Base-by-base conservation (phyloP, 2,797 vertebrate species). In the Microcaecilia unicolor region DNA sequence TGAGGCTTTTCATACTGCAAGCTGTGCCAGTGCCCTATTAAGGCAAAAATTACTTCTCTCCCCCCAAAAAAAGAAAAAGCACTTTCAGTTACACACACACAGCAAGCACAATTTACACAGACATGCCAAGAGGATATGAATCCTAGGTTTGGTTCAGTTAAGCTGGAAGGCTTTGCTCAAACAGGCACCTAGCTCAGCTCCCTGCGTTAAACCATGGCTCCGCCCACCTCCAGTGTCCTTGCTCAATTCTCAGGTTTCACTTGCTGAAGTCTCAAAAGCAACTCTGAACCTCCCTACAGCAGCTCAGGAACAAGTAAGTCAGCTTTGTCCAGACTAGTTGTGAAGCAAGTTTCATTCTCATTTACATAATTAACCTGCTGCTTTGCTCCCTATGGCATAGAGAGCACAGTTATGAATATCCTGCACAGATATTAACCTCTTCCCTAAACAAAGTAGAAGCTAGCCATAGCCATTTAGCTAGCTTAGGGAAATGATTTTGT, bases 241-340 rank as follows among this genome's bases (percentile, higher is more conserved):
- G 35, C 38, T 55, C 43, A 27, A 32, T 29, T 38, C 54, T 67
- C 44, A 43, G 25, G 34, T 67, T 65, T 50, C 55, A 44, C 18
- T 21, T 26, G 25, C 25, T 56, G 52, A 44, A 42, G 34, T 26
- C 35, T 36, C 31, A 44, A 39, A 39, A 31, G 22, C 22, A 31
- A 28, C 39, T 37, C 23, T 0, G 4, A 48, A 54, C 53, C 28
- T 22, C 28, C 47, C 28, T 41, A 40, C 44, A 53, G 33, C 8
- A 1, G 44, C 13, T 40, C 31, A 40, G 34, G 47, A 37, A 58
- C 46, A 59, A 41, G 11, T 1, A 32, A 22, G 23, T 30, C 47
- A 43, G 32, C 33, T 37, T 38, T 31, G 21, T 19, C n/a, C 21
- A 8, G 15, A 25, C 1, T 19, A 6, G 14, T 9, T 1, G 30